A percentile compares a stretch with the other conserved stretches of the same genome.
Conservation (phyloP, 2,888 invertebrate genomes). For the Acanthosepion esculentum region DNA sequence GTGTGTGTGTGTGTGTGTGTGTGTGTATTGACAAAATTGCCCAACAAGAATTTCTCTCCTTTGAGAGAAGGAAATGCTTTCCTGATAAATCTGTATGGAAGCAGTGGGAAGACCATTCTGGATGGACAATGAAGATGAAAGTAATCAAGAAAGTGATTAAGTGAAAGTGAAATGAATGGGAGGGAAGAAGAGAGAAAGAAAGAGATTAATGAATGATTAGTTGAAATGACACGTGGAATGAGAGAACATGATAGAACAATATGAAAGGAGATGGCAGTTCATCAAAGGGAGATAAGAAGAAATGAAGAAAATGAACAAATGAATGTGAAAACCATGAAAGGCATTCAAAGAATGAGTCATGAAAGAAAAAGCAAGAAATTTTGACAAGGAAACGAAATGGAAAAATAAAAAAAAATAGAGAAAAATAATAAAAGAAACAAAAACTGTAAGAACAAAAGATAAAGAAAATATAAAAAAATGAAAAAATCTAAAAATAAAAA, state of each 20-base stretch:
- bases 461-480: background rate
- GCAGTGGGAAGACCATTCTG: background rate
- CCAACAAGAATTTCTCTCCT: background rate
- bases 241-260: background rate
- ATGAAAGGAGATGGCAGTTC: background rate
- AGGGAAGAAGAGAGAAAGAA: background rate
- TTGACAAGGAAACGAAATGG: background rate
- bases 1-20: too few species aligned
- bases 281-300: background rate
- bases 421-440: background rate
- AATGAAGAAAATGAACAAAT: background rate
- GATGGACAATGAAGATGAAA: constrained; percentile 17
- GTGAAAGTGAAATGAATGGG: background rate
- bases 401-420: background rate
- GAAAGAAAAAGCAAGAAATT: background rate
- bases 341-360: background rate
- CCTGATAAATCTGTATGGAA: background rate
- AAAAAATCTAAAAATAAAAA: background rate
- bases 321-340: background rate
- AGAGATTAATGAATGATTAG: constrained; percentile 33
- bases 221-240: background rate
- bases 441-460: background rate
- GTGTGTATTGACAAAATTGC: background rate
- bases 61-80: background rate
- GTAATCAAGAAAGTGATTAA: background rate